A percentile compares a stretch with the other conserved stretches of the same genome.
phyloP scores from a whole-genome alignment of 2,113 vertebrate genomes.

The Gymnorhina tibicen region DNA sequence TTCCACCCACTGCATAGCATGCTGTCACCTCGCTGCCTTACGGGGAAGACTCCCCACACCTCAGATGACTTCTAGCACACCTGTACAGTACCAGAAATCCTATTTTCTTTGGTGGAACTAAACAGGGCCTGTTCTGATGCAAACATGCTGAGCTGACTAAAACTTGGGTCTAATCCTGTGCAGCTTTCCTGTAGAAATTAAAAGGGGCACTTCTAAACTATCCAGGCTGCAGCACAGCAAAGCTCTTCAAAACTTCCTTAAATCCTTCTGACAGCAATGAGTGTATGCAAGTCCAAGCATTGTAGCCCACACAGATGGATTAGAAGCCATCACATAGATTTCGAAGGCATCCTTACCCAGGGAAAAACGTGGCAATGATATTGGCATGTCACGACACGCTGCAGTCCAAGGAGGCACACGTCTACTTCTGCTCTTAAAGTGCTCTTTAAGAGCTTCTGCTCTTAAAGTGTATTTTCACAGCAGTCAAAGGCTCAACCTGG shows the following conservation, averaged over 20 bases:
- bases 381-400: neutral
- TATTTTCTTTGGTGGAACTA: neutral
- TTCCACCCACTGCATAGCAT: neutral
- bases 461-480: neutral
- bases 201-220: neutral
- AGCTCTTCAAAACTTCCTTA: neutral
- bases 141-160: neutral
- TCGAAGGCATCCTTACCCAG: neutral
- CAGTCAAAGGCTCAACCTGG: neutral
- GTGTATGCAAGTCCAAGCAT: neutral
- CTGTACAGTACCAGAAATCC: neutral
- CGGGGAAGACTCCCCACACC: neutral
- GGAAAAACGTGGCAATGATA: neutral
- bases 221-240: neutral
- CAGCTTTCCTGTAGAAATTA: neutral
- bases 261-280: neutral
- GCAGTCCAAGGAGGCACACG: neutral
- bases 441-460: neutral
- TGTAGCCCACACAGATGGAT: neutral
- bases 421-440: neutral
- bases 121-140: neutral
- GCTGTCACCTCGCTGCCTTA: neutral
- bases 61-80: neutral
- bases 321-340: neutral
- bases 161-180: neutral